Base-by-base conservation (phyloP, 1,140 invertebrate genomes). In the Choristoneura fumiferana region DNA sequence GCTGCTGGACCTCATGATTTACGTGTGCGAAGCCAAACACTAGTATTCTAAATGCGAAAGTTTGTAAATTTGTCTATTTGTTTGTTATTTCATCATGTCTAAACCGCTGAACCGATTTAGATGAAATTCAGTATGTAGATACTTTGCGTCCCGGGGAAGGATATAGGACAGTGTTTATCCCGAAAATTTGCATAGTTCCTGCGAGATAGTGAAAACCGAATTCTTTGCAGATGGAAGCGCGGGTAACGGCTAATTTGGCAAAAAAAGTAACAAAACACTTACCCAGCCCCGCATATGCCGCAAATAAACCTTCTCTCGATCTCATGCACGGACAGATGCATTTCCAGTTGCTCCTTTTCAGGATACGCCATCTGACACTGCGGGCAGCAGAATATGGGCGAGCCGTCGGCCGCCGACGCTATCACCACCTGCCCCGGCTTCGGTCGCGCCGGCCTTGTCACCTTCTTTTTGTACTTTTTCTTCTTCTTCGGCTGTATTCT, bases 301-400 rank as follows among this genome's bases (percentile, higher is more conserved):
- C 92, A 92, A 35, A 92, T 92, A 65, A 91, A 92, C 59, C 94
- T 87, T 69, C 95, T 90, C 73, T 95, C 94, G 39, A 95, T 94
- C 78, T 95, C 95, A 72, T 95, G 95, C 6, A 92, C 93, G 5
- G 93, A 91, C 6, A 95, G 83, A 87, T 96, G 94, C 66, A 94
- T 92, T 71, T 96, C 94, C 0, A 95, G 82, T 40, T 94, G 88
- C 60, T 94, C 94, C 70, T 95, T 95, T 58, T 95, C 94, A 0
- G 94, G 93, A 77, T 95, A 95, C 0, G 94, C 93, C 93, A 95
- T 93, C 73, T 95, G 92, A 70, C 95, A 95, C 76, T 95, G 93
- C 0, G 95, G 94, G 76, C 95, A 95, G 78, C 95, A 95, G 78
- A 92, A 95, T 0, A 95, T 73, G 0, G 92, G 92, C 0, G 93